Base-by-base conservation (phyloP, 2,888 invertebrate genomes). In the Plemyria rubiginata region DNA sequence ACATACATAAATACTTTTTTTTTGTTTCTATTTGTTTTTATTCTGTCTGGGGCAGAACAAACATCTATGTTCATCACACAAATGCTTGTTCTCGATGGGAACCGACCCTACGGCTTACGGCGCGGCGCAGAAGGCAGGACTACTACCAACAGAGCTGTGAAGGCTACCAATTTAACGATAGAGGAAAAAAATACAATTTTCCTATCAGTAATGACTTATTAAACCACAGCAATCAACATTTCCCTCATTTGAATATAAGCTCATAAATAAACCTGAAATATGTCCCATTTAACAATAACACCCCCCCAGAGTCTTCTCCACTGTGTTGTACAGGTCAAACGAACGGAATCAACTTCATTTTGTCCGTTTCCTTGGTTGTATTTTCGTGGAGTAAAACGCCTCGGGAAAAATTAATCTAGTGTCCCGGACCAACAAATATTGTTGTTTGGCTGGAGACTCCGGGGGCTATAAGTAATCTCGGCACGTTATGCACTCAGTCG, bases 381-480 rank as follows among this genome's bases (percentile, higher is more conserved):
- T 78, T 79, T 76, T 73, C 66, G 64, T 73, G 67, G 70, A 82
- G 81, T 82, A 80, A 84, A 88, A 85, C 80, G 85, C 85, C 85
- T 70, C 79, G 77, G 85, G 87, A 88, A 88, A 90, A 90, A 88
- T 87, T 88, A 89, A 90, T 89, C 86, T 87, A 82, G 83, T 85
- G 85, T 84, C 85, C 84, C 82, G 81, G 78, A 76, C 84, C 83
- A 81, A 80, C 88, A 88, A 90, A 89, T 88, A 89, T 88, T 89
- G 85, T 90, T 88, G 89, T 90, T 89, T 88, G 88, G 84, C 80
- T 78, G 70, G 57, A 54, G 63, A 76, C 79, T 81, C 81, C 81
- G 79, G 81, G 73, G 84, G 86, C 85, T 85, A 86, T 88, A 87
- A 88, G 89, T 88, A 90, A 90, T 90, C 88, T 84, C 82, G 79